Base-by-base conservation (phyloP, 2,113 vertebrate genomes). In the Nothobranchius furzeri region DNA sequence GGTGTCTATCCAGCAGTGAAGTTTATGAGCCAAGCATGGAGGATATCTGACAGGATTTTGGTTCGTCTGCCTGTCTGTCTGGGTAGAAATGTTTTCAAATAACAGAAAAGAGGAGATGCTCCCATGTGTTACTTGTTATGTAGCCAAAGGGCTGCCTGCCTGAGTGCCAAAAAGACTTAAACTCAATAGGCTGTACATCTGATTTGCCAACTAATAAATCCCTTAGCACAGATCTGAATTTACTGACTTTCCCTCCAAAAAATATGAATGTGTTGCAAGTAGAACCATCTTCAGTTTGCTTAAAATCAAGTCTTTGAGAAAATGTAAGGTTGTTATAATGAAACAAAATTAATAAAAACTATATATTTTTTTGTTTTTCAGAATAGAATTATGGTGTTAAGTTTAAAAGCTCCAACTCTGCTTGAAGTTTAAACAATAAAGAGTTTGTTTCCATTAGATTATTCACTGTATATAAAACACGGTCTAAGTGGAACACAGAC, bases 1-100 rank as follows among this genome's bases (percentile, higher is more conserved):
- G 62, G 76, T 66, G 63, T 58, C 37, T 40, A 60, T 89, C 78
- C 78, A 87, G 79, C 30, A 0, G 63, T 51, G 24, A 71, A 71
- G 69, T 71, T 78, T 80, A 85, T 70, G 70, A 42, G 47, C 62
- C 36, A 4, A 30, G 58, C 7, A 62, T 57, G 61, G 61, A 53
- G 52, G 12, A 47, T 37, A 46, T 73, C 70, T 73, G 62, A 67
- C 63, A 62, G 51, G 46, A 47, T 73, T 75, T 55, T 70, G 71
- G 57, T 64, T 68, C 52, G 24, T 17, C 56, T 48, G 43, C 48
- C 24, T 67, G 13, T 75, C 55, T 62, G 59, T 70, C 67, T 64
- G 25, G 24, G 52, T 60, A 61, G 46, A 43, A 60, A 1, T 68
- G 75, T 64, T 78, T 68, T 6, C 50, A 51, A 45, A 46, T 66